phyloP scores from a whole-genome alignment of 2,888 invertebrate genomes.

The Campoletis raptor region DNA sequence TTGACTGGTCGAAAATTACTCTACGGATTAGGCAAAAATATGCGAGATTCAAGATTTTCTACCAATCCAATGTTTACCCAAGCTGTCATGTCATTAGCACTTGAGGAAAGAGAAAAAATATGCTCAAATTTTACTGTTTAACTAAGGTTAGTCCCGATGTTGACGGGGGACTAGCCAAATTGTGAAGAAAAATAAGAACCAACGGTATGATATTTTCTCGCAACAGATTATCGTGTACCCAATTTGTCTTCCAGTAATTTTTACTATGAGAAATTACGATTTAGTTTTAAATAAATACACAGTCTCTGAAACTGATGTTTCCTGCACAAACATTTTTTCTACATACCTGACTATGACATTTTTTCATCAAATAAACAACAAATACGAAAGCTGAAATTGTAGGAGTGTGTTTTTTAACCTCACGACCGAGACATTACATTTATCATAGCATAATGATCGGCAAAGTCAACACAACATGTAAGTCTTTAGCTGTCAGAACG shows the following conservation, averaged over 20 bases:
- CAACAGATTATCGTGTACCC: neutral
- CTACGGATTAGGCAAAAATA: neutral
- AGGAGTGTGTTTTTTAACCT: neutral
- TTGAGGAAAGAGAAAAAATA: slow-evolving; percentile 34
- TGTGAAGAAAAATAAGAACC: slow-evolving; percentile 7
- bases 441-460: slow-evolving; percentile 74
- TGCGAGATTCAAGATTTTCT: slow-evolving; percentile 16
- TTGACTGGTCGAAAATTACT: neutral
- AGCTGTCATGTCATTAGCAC: slow-evolving; percentile 37
- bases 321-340: slow-evolving; percentile 1
- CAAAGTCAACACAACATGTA: slow-evolving; percentile 67
- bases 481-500: slow-evolving; percentile 66
- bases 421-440: slow-evolving; percentile 19
- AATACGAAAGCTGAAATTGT: neutral
- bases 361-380: neutral
- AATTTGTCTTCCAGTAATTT: neutral
- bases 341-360: neutral
- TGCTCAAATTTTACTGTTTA: slow-evolving; percentile 41
- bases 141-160: slow-evolving; percentile 2
- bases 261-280: slow-evolving; percentile 24
- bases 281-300: slow-evolving; percentile 21
- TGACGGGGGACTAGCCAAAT: slow-evolving; percentile 35
- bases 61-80: slow-evolving; percentile 40
- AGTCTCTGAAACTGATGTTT: slow-evolving; percentile 38
- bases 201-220: slow-evolving; percentile 26